phyloP scores from a whole-genome alignment of 1,140 invertebrate genomes.

The Tetragonula clypearis region DNA sequence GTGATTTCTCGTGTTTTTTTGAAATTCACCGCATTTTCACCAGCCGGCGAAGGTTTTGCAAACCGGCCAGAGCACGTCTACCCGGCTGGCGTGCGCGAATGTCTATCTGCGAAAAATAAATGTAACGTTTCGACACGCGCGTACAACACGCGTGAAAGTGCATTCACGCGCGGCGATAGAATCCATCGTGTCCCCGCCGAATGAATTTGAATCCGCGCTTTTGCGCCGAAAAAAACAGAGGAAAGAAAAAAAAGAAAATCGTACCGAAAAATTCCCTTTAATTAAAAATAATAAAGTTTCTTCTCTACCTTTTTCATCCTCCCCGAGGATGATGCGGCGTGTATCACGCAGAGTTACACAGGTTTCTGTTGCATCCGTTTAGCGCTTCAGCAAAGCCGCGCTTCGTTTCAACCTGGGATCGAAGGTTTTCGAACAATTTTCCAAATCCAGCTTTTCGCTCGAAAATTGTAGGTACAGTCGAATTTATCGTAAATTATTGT shows the following conservation, averaged over 20 bases:
- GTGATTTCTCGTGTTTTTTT: slow-evolving; percentile 49
- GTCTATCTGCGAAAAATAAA: slow-evolving; percentile 47
- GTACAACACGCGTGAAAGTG: slow-evolving; percentile 32
- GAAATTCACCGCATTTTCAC: slow-evolving; percentile 52
- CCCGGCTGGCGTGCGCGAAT: slow-evolving; percentile 8
- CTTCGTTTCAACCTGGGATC: background rate
- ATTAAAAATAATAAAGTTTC: slow-evolving; percentile 44
- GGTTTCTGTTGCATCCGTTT: slow-evolving; percentile 12
- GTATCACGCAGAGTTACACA: background rate
- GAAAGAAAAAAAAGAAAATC: slow-evolving; percentile 17
- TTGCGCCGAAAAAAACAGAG: background rate
- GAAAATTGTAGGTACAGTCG: background rate
- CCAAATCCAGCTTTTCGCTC: slow-evolving; percentile 17
- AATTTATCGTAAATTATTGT: slow-evolving; percentile 47
- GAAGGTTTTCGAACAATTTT: slow-evolving; percentile 8
- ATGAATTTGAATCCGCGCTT: slow-evolving; percentile 42
- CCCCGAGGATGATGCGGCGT: background rate
- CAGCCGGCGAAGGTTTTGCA: slow-evolving; percentile 4
- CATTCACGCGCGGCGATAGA: slow-evolving; percentile 48
- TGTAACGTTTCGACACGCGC: slow-evolving; percentile 61
- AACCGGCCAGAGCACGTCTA: background rate
- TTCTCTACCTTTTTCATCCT: too few species aligned
- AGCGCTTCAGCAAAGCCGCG: background rate
- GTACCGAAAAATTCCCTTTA: slow-evolving; percentile 31
- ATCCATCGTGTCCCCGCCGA: slow-evolving; percentile 41